phyloP scores from a whole-genome alignment of 2,113 vertebrate species.

The Hystrix cristata region DNA sequence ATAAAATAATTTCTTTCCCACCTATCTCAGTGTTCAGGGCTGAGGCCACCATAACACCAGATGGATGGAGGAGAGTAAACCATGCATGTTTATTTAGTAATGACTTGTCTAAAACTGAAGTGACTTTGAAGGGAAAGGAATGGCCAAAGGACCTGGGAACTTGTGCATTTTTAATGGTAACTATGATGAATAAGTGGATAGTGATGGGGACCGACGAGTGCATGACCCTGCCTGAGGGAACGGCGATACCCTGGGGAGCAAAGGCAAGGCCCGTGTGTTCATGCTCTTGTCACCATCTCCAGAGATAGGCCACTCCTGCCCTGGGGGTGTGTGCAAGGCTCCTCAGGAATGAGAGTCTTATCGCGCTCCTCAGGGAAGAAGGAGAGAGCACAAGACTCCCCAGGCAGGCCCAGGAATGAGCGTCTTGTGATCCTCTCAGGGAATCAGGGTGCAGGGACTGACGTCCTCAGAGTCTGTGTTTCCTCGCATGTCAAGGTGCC shows the following conservation, averaged over 20 bases:
- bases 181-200: background rate
- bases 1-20: background rate
- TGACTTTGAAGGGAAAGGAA: background rate
- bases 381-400: background rate
- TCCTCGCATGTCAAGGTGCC: no score
- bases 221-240: background rate
- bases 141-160: background rate
- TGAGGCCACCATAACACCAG: background rate
- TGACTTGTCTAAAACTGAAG: background rate
- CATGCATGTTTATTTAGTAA: background rate
- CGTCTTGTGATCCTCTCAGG: background rate
- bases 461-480: no score
- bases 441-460: background rate
- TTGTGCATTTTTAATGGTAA: background rate
- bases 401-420: background rate
- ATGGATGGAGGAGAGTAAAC: background rate
- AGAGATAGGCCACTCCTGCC: background rate
- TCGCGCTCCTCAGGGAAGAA: background rate
- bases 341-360: background rate
- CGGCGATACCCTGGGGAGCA: background rate
- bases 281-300: background rate
- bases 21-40: background rate
- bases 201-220: accelerated
- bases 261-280: background rate
- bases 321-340: background rate